Evolutionary conservation across 1,140 invertebrate genomes (phyloP).

Genomic region (Tachypleus tridentatus): DNA sequence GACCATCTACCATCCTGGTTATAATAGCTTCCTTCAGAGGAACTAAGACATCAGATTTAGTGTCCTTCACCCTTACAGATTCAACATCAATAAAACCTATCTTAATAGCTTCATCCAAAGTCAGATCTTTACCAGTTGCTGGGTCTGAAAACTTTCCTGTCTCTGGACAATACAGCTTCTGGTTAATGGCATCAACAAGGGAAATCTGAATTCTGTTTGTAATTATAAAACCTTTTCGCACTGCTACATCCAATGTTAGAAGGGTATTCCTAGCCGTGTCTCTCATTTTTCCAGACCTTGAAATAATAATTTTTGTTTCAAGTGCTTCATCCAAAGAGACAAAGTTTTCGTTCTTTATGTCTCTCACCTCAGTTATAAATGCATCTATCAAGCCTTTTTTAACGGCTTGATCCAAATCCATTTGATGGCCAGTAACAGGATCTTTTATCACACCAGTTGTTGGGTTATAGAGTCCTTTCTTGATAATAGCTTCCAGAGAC

Average conservation of each 20-base stretch:
- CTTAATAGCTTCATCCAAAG: constrained; percentile 61
- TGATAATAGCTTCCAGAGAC: constrained; percentile 59
- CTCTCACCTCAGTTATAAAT: constrained; percentile 63
- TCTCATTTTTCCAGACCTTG: constrained; percentile 33
- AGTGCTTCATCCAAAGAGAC: constrained; percentile 35
- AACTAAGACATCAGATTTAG: constrained; percentile 56
- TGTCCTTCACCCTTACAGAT: constrained; percentile 67
- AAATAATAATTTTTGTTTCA: constrained; percentile 32
- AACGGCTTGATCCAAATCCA: constrained; percentile 60
- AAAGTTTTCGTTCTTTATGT: constrained; percentile 50
- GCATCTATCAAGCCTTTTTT: constrained; percentile 58
- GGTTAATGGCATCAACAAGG: constrained; percentile 58
- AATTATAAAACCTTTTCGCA: constrained; percentile 51
- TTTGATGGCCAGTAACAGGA: constrained; percentile 52
- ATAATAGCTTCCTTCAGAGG: constrained; percentile 64
- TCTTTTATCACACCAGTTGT: constrained; percentile 58
- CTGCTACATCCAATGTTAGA: constrained; percentile 53
- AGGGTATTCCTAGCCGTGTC: constrained; percentile 39
- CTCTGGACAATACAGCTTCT: constrained; percentile 61
- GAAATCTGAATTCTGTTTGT: constrained; percentile 55
- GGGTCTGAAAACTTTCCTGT: constrained; percentile 61
- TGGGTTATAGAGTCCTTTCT: constrained; percentile 54
- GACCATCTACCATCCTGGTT: constrained; percentile 54
- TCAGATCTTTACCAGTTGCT: constrained; percentile 48
- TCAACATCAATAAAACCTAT: constrained; percentile 59